phyloP scores from a whole-genome alignment of 2,113 vertebrate genomes.

The Morone saxatilis region DNA sequence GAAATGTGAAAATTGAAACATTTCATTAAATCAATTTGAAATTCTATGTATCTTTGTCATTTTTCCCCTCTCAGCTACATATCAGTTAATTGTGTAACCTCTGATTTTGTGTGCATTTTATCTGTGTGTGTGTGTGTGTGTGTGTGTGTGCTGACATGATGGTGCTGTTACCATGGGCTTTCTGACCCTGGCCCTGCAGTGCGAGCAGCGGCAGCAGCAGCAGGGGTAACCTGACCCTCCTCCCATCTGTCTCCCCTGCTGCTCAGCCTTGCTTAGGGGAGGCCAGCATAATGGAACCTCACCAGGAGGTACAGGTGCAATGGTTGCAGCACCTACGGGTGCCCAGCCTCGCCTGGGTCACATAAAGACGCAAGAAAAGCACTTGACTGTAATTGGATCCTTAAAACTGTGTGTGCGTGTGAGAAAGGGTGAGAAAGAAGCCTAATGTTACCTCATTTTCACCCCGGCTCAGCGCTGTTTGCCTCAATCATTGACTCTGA shows the following conservation, averaged over 20 bases:
- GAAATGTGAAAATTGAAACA: constrained; percentile 83
- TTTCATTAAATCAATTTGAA: constrained; percentile 87
- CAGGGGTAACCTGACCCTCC: constrained; percentile 86
- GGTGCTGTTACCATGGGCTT: constrained; percentile 75
- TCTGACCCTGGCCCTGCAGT: constrained; percentile 73
- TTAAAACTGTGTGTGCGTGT: constrained; percentile 50
- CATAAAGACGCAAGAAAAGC: constrained; percentile 65
- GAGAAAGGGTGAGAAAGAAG: constrained; percentile 38
- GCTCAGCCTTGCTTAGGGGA: constrained; percentile 68
- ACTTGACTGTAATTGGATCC: constrained; percentile 76
- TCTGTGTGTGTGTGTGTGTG: constrained; percentile 11
- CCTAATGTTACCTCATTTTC: constrained; percentile 70
- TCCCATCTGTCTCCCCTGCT: constrained; percentile 88
- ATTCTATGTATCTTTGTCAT: constrained; percentile 38
- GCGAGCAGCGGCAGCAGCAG: constrained; percentile 59
- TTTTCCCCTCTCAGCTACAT: background rate
- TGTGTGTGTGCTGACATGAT: constrained; percentile 40
- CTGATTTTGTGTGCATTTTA: constrained; percentile 9
- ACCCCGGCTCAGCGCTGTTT: background rate
- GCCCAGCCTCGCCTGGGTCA: constrained; percentile 57
- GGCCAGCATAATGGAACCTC: constrained; percentile 74
- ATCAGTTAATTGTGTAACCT: constrained; percentile 22
- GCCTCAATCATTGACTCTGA: constrained; percentile 18
- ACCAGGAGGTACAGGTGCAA: constrained; percentile 81
- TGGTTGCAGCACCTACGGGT: constrained; percentile 73